Conservation (phyloP, 2,797 vertebrate genomes). For the Dallia pectoralis region DNA sequence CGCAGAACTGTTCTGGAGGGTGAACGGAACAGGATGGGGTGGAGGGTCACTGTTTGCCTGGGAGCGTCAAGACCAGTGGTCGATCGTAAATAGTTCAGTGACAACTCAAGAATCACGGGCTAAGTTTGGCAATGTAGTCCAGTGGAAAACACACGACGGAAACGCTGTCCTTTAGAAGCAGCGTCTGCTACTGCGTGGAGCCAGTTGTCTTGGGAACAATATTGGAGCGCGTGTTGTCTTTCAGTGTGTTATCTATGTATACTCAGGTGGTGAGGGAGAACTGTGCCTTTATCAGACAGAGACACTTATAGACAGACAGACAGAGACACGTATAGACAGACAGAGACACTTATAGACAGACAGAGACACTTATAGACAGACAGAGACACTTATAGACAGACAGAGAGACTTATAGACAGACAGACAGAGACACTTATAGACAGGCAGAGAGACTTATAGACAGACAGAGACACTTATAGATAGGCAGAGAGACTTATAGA, state of each 20-base stretch:
- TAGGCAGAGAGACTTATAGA: constrained; percentile 26
- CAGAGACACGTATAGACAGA: background rate
- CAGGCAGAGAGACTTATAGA: constrained; percentile 35
- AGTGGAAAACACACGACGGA: background rate
- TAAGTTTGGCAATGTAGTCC: too few relatives aligned
- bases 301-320: constrained; percentile 28
- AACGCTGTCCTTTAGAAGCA: too few relatives aligned
- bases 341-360: constrained; percentile 4
- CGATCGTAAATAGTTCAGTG: constrained; percentile 46
- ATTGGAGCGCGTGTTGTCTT: too few relatives aligned
- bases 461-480: constrained; percentile 24
- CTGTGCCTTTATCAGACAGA: background rate
- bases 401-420: background rate
- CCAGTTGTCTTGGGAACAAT: too few relatives aligned
- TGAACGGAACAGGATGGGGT: background rate
- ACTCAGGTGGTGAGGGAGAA: too few relatives aligned
- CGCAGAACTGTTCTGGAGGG: constrained; percentile 30
- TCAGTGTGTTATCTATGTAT: too few relatives aligned
- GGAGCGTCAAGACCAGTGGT: constrained; percentile 29
- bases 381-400: background rate
- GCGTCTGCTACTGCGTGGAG: too few relatives aligned
- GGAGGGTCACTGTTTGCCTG: constrained; percentile 6
- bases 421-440: background rate
- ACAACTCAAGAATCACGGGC: too few relatives aligned
- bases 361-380: constrained; percentile 8